Percentiles rank a stretch among this genome's conserved stretches.
Evolutionary conservation across 2,888 invertebrate species (phyloP).

Genomic region (Archips xylosteana): DNA sequence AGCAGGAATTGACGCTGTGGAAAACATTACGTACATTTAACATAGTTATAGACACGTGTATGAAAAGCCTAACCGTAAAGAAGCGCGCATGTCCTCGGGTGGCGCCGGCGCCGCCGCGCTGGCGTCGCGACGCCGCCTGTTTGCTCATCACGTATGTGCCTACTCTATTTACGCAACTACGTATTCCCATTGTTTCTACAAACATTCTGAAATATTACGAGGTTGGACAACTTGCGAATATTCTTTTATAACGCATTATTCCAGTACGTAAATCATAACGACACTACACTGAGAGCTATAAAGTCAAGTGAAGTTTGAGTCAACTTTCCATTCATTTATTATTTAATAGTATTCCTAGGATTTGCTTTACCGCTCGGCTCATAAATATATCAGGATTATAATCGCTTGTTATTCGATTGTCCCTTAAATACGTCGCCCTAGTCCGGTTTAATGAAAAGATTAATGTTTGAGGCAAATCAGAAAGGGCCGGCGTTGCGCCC

Average conservation of each 20-base stretch:
- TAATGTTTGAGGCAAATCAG: constrained; percentile 72
- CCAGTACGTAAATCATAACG: constrained; percentile 12
- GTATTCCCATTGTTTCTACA: constrained; percentile 71
- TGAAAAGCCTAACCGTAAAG: constrained; percentile 10
- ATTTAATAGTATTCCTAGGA: constrained; percentile 23
- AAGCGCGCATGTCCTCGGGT: constrained; percentile 55
- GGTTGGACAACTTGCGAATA: constrained; percentile 51
- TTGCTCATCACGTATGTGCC: constrained; percentile 72
- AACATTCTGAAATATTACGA: constrained; percentile 62
- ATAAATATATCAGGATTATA: constrained; percentile 43
- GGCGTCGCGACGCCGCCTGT: constrained; percentile 73
- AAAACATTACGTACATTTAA: neutral
- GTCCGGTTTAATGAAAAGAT: constrained; percentile 66
- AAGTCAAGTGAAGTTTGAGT: constrained; percentile 2
- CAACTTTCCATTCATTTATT: constrained; percentile 24
- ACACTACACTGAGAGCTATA: constrained; percentile 3
- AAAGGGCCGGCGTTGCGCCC: constrained; percentile 63
- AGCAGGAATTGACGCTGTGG: neutral
- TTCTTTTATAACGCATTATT: constrained; percentile 20
- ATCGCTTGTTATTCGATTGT: constrained; percentile 60
- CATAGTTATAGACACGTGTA: neutral
- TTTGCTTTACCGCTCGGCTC: constrained; percentile 5
- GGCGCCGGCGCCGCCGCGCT: constrained; percentile 53
- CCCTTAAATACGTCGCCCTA: constrained; percentile 61
- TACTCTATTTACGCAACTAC: constrained; percentile 76